phyloP scores from a whole-genome alignment of 2,888 invertebrate genomes.

The Tyria jacobaeae region DNA sequence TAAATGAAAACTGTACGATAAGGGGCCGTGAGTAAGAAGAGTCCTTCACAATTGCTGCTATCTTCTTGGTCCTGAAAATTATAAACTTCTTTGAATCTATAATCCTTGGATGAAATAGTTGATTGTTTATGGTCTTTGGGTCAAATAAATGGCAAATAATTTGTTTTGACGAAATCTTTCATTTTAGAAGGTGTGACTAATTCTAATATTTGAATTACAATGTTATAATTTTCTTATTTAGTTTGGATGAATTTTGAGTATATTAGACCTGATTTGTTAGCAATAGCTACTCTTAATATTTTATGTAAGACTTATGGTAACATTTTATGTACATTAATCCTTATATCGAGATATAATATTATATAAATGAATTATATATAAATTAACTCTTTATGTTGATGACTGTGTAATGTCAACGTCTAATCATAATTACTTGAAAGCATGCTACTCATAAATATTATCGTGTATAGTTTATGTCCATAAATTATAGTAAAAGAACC shows the following conservation, averaged over 20 bases:
- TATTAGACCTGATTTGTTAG: neutral
- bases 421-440: neutral
- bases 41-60: neutral
- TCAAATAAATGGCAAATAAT: no score
- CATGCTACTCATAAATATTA: neutral
- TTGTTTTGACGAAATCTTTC: neutral
- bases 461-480: slow-evolving; percentile 10
- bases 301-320: neutral
- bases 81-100: neutral
- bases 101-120: no score
- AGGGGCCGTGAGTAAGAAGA: neutral
- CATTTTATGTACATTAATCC: neutral
- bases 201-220: neutral
- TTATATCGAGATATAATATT: neutral
- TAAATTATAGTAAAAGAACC: slow-evolving; percentile 58
- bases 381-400: neutral
- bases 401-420: neutral
- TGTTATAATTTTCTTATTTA: neutral
- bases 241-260: neutral
- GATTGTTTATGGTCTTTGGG: no score
- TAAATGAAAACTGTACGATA: neutral
- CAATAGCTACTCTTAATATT: neutral
- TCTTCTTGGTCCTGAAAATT: neutral
- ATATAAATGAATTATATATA: neutral
- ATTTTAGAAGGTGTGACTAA: neutral